These are phyloP conservation scores for Drosophila stalkeri DNA, from an alignment of 2,888 invertebrate species.

Conservation along the genomic window DNA sequence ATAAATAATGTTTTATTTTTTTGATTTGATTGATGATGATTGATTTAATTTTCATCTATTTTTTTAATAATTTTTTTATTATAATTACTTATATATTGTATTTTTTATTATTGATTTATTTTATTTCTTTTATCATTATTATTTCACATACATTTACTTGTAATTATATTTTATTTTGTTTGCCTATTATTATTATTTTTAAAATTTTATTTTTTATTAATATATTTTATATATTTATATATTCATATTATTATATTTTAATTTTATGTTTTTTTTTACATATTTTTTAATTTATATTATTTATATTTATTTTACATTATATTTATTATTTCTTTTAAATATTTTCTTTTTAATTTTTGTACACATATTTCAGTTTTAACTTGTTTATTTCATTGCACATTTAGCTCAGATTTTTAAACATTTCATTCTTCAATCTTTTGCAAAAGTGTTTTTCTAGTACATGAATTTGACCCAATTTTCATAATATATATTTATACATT, in stretches of 20 bases:
- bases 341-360: not conserved
- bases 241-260: too few relatives aligned
- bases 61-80: too few relatives aligned
- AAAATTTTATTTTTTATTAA: too few relatives aligned
- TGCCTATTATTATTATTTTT: not conserved
- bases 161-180: not conserved
- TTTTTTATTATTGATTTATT: not conserved
- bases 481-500: constrained; percentile 36
- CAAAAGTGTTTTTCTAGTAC: constrained; percentile 43
- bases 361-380: not conserved
- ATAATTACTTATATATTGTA: too few relatives aligned
- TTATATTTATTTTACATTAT: not conserved
- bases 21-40: too few relatives aligned
- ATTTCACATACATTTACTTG: not conserved
- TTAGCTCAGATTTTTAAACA: not conserved
- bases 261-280: not conserved
- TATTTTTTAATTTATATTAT: not conserved
- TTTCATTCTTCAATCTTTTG: constrained; percentile 9
- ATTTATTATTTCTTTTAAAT: too few relatives aligned
- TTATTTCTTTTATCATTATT: not conserved
- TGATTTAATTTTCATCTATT: too few relatives aligned
- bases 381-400: not conserved
- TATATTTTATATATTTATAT: too few relatives aligned
- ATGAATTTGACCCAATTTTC: constrained; percentile 72
- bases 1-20: too few relatives aligned